Conservation (phyloP, 2,797 vertebrate genomes). For the Anguilla anguilla region DNA sequence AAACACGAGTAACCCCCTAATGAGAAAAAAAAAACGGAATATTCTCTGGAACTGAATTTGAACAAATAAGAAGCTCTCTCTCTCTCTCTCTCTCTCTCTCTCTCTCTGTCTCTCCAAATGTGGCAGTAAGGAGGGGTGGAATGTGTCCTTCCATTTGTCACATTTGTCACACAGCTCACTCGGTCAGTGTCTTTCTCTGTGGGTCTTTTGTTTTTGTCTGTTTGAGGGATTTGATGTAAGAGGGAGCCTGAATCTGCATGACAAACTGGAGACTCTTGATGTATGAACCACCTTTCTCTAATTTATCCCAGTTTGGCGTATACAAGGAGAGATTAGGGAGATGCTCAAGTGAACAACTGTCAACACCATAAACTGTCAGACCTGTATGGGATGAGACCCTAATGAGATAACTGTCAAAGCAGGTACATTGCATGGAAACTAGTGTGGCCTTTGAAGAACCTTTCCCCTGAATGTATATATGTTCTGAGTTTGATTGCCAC, state of each 20-base stretch:
- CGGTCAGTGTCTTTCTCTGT: neutral
- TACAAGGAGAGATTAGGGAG: slow-evolving; percentile 15
- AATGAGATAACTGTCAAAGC: neutral
- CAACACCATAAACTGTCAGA: slow-evolving; percentile 15
- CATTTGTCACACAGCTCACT: neutral
- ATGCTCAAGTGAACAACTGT: slow-evolving; percentile 12
- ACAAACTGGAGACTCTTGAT: slow-evolving; percentile 6
- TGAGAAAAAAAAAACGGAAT: neutral
- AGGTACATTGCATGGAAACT: neutral
- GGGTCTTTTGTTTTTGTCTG: slow-evolving; percentile 2
- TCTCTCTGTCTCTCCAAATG: neutral
- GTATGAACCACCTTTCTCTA: slow-evolving; percentile 4
- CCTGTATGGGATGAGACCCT: neutral
- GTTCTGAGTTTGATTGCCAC: neutral
- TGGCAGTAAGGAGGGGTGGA: neutral
- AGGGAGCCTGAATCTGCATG: neutral
- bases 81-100: neutral
- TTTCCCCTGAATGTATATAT: neutral
- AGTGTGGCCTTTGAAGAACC: neutral
- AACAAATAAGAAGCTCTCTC: neutral
- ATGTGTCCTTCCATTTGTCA: neutral
- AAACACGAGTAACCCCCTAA: neutral
- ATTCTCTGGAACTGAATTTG: neutral
- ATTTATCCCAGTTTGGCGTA: neutral
- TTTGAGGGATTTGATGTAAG: slow-evolving; percentile 11